Base-by-base conservation (phyloP, 2,888 invertebrate species). In the Drosophila kokeensis region DNA sequence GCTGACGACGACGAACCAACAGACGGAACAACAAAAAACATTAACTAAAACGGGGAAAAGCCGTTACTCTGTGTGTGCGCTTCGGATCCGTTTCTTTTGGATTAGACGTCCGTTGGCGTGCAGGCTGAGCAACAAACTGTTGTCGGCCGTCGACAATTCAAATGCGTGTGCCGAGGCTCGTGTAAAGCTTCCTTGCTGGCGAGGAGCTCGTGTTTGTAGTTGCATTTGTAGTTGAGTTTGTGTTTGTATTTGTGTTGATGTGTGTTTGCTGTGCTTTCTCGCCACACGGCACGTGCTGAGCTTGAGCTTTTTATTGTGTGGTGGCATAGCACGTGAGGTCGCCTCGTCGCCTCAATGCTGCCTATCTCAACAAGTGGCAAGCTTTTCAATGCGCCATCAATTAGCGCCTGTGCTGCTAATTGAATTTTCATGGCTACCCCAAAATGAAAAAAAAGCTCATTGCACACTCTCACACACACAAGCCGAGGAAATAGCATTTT, bases 121-220 rank as follows among this genome's bases (percentile, higher is more conserved):
- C 82, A 92, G 85, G 83, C 87, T 87, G 87, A 91, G 92, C 92
- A 92, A 92, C 92, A 92, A 92, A 92, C 92, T 92, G 92, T 92
- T 92, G 92, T 92, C 89, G 89, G 76, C 68, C 78, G 76, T 74
- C 72, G 45, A 53, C 53, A 50, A 59, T 32, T 52, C 60, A 54
- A 64, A 54, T 67, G 66, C 66, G 66, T 63, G 63, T 49, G 55
- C 40, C 64, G 60, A 61, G 76, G 32, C 50, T 74, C 74, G 77
- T 69, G 68, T n/a, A 76, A 73, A 69, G 79, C 79, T 64, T 30
- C 42, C 30, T 38, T 34, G 49, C 59, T 75, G 48, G 59, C 58
- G 66, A 71, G 66, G 52, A 66, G 61, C 57, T 73, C 67, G 73
- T 61, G 67, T 32, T 54, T 40, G 27, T 45, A 13, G 36, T 32